These are phyloP conservation scores for Limnephilus auricula DNA, from an alignment of 2,888 invertebrate species.

Conservation along the genomic window DNA sequence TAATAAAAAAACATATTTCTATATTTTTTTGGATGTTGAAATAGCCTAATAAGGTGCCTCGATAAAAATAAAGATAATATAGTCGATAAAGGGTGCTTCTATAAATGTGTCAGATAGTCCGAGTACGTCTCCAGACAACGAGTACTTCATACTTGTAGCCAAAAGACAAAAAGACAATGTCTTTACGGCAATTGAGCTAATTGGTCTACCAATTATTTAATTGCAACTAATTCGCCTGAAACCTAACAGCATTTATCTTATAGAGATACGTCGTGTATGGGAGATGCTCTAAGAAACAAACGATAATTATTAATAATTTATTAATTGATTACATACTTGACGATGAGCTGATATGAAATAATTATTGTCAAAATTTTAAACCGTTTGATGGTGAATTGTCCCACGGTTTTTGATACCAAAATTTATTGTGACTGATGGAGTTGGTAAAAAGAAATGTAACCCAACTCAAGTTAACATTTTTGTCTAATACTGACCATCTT, in stretches of 20 bases:
- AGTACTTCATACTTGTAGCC: too few relatives aligned
- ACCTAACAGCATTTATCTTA: background rate
- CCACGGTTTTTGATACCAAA: background rate
- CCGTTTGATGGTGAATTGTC: background rate
- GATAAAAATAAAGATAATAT: too few relatives aligned
- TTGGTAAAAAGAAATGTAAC: too few relatives aligned
- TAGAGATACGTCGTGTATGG: background rate
- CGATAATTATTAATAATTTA: background rate
- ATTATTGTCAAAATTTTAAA: background rate
- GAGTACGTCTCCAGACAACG: too few relatives aligned
- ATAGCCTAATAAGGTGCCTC: too few relatives aligned
- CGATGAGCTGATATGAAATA: background rate
- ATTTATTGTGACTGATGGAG: background rate
- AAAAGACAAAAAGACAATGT: background rate
- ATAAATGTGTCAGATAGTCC: too few relatives aligned
- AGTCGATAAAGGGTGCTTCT: too few relatives aligned
- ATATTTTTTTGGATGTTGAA: too few relatives aligned
- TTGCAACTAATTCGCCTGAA: conserved; percentile 25
- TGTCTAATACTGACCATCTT: too few relatives aligned
- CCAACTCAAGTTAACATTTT: too few relatives aligned
- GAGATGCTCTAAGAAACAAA: background rate
- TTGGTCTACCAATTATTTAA: background rate
- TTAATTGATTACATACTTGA: background rate
- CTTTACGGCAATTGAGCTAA: conserved; percentile 6
- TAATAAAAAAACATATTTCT: too few relatives aligned